Percentiles rank a stretch among this genome's conserved stretches.
Evolutionary conservation across 2,797 vertebrate species (phyloP).

Genomic region (Corythornis leucogaster): DNA sequence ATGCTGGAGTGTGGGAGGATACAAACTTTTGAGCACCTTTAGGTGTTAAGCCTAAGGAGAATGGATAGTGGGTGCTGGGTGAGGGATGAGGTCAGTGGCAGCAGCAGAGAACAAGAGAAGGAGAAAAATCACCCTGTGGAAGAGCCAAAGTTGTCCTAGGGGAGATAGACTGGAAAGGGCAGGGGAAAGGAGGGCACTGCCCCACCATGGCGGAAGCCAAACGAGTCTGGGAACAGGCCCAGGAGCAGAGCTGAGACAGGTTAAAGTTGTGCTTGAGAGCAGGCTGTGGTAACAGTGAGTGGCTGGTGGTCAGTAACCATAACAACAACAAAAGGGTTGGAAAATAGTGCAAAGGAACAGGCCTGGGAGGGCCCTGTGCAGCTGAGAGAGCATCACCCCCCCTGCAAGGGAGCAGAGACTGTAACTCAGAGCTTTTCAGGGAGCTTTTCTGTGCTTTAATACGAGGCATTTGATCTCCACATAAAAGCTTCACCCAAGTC

Average conservation of each 20-base stretch:
- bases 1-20: background rate
- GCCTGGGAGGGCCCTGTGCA: background rate
- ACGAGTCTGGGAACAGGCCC: background rate
- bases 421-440: background rate
- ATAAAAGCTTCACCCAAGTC: slow-evolving; percentile 25
- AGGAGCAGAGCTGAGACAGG: background rate
- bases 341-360: background rate
- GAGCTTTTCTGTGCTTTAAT: background rate
- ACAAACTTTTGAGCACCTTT: background rate
- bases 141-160: background rate
- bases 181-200: background rate
- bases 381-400: background rate
- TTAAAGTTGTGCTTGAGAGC: background rate
- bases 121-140: background rate
- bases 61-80: rapidly evolving
- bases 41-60: background rate
- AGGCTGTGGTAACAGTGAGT: background rate
- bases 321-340: background rate
- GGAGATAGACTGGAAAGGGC: background rate
- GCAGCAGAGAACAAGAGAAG: background rate
- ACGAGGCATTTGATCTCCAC: slow-evolving; percentile 21
- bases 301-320: background rate
- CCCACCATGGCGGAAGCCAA: background rate
- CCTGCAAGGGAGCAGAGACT: background rate
- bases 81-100: no score